Percentiles rank a stretch among this genome's conserved stretches.
These are phyloP conservation scores for Sternotherus odoratus DNA, from an alignment of 2,797 vertebrate species.

Conservation along the genomic window DNA sequence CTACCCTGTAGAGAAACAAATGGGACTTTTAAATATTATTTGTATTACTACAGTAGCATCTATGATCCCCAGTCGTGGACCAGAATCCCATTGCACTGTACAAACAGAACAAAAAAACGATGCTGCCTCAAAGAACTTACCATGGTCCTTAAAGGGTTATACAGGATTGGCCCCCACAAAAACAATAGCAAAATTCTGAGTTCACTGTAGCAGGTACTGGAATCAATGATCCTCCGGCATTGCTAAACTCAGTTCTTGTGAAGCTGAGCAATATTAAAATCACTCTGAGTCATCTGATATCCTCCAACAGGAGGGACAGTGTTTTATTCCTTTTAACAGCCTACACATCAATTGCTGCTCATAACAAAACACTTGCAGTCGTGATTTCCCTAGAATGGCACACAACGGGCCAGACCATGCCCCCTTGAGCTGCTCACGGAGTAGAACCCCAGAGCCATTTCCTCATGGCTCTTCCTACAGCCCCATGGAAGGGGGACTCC, in stretches of 20 bases:
- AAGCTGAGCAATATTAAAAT: slow-evolving; percentile 52
- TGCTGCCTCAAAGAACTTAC: background rate
- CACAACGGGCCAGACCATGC: background rate
- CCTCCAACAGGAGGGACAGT: background rate
- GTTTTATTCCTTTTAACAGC: background rate
- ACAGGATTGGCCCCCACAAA: background rate
- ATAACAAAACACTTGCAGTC: background rate
- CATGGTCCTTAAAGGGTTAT: background rate
- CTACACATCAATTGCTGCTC: background rate
- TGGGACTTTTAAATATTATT: no score
- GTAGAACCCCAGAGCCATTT: background rate
- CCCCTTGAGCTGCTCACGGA: rapidly evolving
- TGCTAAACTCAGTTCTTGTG: slow-evolving; percentile 63
- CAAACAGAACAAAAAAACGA: no score
- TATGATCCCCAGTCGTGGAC: no score
- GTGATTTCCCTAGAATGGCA: background rate
- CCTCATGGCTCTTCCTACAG: background rate
- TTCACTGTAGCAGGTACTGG: background rate
- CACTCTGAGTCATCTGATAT: slow-evolving; percentile 41
- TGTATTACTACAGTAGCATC: no score
- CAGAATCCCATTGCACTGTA: background rate
- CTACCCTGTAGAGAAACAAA: no score
- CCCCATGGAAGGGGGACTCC: background rate
- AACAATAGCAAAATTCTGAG: background rate
- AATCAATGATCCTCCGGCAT: slow-evolving; percentile 62